Evolutionary conservation across 2,888 invertebrate species (phyloP).

Genomic region (Poecilus cupreus): DNA sequence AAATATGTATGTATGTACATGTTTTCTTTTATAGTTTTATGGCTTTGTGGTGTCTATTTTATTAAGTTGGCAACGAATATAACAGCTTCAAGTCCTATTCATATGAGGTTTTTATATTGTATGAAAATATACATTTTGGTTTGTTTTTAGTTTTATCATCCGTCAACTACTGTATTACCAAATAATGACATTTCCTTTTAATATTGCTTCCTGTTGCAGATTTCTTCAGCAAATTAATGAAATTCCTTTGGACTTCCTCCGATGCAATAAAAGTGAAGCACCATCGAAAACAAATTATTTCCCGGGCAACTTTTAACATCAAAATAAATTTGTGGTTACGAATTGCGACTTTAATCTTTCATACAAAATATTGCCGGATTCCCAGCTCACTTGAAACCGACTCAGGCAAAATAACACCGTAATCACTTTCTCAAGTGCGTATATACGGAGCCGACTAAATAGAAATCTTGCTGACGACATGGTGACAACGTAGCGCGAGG

Average conservation of each 20-base stretch:
- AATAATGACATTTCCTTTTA: neutral
- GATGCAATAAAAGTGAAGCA: slow-evolving; percentile 10
- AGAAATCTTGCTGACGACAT: neutral
- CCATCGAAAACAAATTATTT: slow-evolving; percentile 27
- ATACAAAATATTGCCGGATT: neutral
- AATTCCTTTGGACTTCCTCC: neutral
- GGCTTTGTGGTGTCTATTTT: too few relatives aligned
- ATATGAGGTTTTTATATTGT: too few relatives aligned
- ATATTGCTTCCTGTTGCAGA: neutral
- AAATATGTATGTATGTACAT: too few relatives aligned
- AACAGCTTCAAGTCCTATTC: too few relatives aligned
- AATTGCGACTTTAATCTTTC: slow-evolving; percentile 14
- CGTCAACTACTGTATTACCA: neutral
- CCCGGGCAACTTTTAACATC: neutral
- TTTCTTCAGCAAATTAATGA: neutral
- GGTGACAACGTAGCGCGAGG: too few relatives aligned
- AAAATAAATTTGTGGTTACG: slow-evolving; percentile 9
- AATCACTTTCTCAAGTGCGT: slow-evolving; percentile 1
- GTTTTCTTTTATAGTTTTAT: too few relatives aligned
- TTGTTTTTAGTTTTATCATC: too few relatives aligned
- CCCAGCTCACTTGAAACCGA: neutral
- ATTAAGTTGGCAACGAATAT: too few relatives aligned
- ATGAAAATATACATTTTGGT: too few relatives aligned
- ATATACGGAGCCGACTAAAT: neutral
- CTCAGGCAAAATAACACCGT: neutral